Evolutionary conservation across 2,888 invertebrate genomes (phyloP).

Genomic region (Drosophila yooni): DNA sequence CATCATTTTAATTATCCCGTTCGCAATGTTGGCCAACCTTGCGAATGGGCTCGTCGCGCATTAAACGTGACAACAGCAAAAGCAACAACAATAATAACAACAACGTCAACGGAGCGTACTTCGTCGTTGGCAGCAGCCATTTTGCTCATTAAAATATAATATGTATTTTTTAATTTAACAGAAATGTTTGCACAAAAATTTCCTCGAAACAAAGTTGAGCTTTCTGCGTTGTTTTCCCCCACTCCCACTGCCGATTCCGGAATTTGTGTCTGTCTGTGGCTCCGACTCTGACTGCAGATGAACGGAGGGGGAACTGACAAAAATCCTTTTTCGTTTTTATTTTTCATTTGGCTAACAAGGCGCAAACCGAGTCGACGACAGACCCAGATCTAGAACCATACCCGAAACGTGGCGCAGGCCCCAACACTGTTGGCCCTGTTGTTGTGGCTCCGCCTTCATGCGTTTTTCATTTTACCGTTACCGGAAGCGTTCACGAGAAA

Average conservation of each 20-base stretch:
- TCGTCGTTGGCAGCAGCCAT: constrained; percentile 64
- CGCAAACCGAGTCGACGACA: constrained; percentile 25
- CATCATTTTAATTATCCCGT: constrained; percentile 84
- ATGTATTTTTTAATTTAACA: constrained; percentile 84
- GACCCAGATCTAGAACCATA: constrained; percentile 41
- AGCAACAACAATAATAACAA: constrained; percentile 19
- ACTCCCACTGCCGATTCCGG: constrained; percentile 36
- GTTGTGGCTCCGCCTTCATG: constrained; percentile 53
- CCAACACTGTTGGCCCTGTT: constrained; percentile 22
- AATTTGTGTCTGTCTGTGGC: constrained; percentile 54
- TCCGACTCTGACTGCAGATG: constrained; percentile 46
- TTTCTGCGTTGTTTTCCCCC: constrained; percentile 51
- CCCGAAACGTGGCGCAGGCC: constrained; percentile 14
- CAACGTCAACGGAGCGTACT: constrained; percentile 20
- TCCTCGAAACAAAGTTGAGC: constrained; percentile 75
- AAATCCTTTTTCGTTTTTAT: constrained; percentile 41
- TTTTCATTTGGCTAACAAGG: constrained; percentile 63
- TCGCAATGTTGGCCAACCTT: constrained; percentile 71
- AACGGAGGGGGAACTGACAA: constrained; percentile 14
- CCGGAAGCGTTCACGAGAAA: constrained; percentile 83
- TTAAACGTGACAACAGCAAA: constrained; percentile 72
- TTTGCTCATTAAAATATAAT: constrained; percentile 85
- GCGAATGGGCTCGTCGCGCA: constrained; percentile 71
- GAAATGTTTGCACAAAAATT: constrained; percentile 84
- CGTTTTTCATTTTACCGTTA: constrained; percentile 69